Evolutionary conservation across 2,113 vertebrate species (phyloP).

Genomic region (Corythornis cristatus): DNA sequence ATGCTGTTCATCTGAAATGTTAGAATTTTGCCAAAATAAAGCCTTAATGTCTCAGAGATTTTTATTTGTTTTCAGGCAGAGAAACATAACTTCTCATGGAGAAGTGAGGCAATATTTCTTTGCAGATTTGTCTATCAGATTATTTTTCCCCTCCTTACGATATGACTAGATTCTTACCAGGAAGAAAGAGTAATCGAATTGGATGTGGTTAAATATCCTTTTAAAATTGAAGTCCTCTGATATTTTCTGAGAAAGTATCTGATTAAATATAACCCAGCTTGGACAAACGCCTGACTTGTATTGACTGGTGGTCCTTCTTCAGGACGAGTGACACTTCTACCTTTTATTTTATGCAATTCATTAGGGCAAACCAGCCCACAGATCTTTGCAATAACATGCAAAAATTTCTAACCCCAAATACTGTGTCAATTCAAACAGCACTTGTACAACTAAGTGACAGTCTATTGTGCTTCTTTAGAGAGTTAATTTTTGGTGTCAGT

Average conservation of each 20-base stretch:
- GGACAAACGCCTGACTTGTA: background rate
- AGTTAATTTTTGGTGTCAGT: slow-evolving; percentile 62
- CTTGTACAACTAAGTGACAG: slow-evolving; percentile 28
- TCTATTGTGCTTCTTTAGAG: slow-evolving; percentile 44
- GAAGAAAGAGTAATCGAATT: background rate
- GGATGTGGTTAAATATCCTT: background rate
- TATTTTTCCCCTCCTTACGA: background rate
- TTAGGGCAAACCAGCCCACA: background rate
- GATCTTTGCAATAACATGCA: background rate
- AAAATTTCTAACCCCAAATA: background rate
- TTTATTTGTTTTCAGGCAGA: background rate
- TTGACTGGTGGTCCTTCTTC: background rate
- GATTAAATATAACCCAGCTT: background rate
- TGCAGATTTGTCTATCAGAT: background rate
- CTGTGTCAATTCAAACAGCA: background rate
- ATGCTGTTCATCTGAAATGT: background rate
- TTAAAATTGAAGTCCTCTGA: background rate
- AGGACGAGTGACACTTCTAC: background rate
- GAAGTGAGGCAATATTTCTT: background rate
- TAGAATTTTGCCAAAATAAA: background rate
- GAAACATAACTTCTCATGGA: background rate
- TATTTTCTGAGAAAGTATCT: background rate
- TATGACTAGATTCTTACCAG: background rate
- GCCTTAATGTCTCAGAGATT: background rate
- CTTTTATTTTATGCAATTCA: background rate